Percentiles rank a stretch among this genome's conserved stretches.
Evolutionary conservation across 2,797 vertebrate species (phyloP).

Genomic region (Nannoperca obscura): DNA sequence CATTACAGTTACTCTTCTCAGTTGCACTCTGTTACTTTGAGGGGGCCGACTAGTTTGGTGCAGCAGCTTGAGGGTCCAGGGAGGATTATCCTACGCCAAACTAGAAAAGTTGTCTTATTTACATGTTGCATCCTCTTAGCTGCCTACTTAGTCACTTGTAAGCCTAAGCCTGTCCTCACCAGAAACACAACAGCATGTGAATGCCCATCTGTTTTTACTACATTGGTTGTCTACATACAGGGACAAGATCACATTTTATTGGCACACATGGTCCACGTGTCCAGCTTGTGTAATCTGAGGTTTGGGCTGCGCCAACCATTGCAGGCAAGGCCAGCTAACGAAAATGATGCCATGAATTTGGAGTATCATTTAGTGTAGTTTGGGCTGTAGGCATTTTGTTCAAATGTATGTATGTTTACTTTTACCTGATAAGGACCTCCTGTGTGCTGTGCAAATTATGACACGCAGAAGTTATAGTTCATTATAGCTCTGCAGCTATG

Average conservation of each 20-base stretch:
- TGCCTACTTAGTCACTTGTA: too few relatives aligned
- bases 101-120: neutral
- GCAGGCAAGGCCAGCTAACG: neutral
- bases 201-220: neutral
- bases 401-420: neutral
- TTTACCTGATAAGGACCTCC: neutral
- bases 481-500: neutral
- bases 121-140: neutral
- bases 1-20: conserved; percentile 3
- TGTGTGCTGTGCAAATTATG: neutral
- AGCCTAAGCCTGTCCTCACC: too few relatives aligned
- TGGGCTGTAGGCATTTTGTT: neutral
- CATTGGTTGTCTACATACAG: neutral
- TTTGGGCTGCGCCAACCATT: neutral
- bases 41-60: neutral
- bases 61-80: neutral
- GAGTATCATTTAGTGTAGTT: neutral
- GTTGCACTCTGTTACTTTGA: neutral
- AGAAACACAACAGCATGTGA: neutral
- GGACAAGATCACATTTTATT: neutral
- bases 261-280: neutral
- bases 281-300: neutral
- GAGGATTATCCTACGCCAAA: neutral
- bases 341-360: neutral
- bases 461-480: neutral